phyloP scores from a whole-genome alignment of 2,113 vertebrate genomes.

The Megalops atlanticus region DNA sequence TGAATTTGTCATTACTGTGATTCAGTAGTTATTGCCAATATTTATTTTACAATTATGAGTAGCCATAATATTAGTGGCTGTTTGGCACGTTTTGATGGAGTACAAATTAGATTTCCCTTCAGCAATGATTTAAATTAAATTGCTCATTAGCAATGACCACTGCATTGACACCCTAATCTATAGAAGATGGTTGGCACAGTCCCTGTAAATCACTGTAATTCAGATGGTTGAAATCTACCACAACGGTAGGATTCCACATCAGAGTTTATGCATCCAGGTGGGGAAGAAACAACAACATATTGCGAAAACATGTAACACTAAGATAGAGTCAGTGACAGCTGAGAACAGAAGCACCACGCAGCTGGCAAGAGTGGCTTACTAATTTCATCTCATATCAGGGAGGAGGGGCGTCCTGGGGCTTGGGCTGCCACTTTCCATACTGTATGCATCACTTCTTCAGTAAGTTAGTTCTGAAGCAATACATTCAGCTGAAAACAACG shows the following conservation, averaged over 20 bases:
- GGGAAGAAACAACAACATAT: conserved; percentile 4
- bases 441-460: too few species aligned
- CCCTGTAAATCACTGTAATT: not conserved
- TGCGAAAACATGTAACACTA: conserved; percentile 17
- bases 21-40: not conserved
- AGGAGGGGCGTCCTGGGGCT: not conserved
- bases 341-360: conserved; percentile 13
- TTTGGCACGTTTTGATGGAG: not conserved
- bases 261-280: conserved; percentile 23
- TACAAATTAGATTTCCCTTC: not conserved
- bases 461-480: not conserved
- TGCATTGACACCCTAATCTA: not conserved
- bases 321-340: conserved; percentile 7
- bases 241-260: not conserved
- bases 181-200: not conserved
- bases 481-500: not conserved
- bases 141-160: not conserved
- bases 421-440: not conserved
- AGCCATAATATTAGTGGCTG: not conserved
- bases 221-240: not conserved
- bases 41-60: not conserved
- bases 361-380: conserved; percentile 1
- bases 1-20: not conserved
- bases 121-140: not conserved
- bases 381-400: not conserved